A percentile compares a stretch with the other conserved stretches of the same genome.
phyloP scores from a whole-genome alignment of 2,797 vertebrate species.

The Masticophis lateralis region DNA sequence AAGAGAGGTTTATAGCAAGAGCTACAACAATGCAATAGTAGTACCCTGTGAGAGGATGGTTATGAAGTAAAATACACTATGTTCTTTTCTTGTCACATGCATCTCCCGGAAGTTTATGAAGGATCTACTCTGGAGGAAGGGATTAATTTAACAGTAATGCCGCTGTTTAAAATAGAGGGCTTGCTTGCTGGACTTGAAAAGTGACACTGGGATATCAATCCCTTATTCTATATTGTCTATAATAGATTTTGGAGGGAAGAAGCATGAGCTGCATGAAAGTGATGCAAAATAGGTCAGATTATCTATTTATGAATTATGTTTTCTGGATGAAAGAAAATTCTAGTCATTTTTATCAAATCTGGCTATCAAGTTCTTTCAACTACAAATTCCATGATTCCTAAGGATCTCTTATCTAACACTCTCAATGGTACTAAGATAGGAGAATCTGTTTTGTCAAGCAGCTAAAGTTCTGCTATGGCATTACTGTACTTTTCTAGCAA shows the following conservation, averaged over 20 bases:
- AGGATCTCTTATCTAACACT: background rate
- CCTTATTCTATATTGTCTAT: background rate
- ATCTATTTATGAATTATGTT: background rate
- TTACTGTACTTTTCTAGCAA: background rate
- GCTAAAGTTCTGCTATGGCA: background rate
- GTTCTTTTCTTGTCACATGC: background rate
- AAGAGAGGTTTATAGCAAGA: background rate
- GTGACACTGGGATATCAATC: background rate
- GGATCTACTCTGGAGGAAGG: background rate
- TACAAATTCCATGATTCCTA: background rate
- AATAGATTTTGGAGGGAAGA: background rate
- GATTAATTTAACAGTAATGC: background rate
- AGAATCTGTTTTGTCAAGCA: background rate
- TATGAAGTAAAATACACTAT: background rate
- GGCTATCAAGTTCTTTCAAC: background rate
- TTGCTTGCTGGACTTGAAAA: no score
- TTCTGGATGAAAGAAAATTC: background rate
- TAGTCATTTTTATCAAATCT: background rate
- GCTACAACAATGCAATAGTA: background rate
- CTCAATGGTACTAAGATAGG: background rate
- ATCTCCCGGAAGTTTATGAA: background rate
- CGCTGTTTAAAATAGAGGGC: no score
- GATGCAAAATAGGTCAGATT: background rate
- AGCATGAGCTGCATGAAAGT: background rate
- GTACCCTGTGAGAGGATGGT: background rate